Evolutionary conservation across 1,140 invertebrate genomes (phyloP), one percentile per base, ranked within the genome.

Genomic region (Saccostrea glomerata): DNA sequence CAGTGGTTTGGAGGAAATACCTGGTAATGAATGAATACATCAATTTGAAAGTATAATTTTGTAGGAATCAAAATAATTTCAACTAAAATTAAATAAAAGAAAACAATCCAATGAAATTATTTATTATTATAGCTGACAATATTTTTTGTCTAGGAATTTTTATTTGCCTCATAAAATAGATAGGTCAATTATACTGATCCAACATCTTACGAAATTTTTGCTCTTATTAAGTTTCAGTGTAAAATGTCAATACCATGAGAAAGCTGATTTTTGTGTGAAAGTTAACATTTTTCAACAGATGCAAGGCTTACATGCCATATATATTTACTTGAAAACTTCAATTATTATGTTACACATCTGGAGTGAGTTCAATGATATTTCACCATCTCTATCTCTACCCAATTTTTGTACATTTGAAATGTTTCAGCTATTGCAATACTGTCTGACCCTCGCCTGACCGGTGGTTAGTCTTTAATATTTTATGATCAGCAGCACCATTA

Each of bases 401-500:
- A 25, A 36, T 15, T 77, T 77, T 13, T 77, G 70, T 77, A 77
- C 25, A 77, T 77, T 30, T 77, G 70, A 77, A 77, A 77, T 77
- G 70, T 40, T 77, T 30, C 70, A 77, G 70, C 12, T 77, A 77
- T 77, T 77, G 70, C 70, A 25, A 30, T 36, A 77, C 30, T 20
- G 23, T 7, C 25, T 77, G 70, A 77, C 70, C 70, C 70, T 17
- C 3, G 12, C 25, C 23, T 77, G 70, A 25, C 70, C 70, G 70
- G 70, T 40, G 30, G 70, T 77, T 77, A 36, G 70, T 30, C 70
- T 77, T 77, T 36, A 36, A 77, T 77, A 77, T 77, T 77, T 77
- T 36, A 77, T 77, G 70, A 30, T 77, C 70, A 77, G 30, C 70
- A 73, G 23, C 25, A 30, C 25, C 66, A 77, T 77, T 77, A 77